phyloP scores from a whole-genome alignment of 2,888 invertebrate genomes.

The Globia sparganii region DNA sequence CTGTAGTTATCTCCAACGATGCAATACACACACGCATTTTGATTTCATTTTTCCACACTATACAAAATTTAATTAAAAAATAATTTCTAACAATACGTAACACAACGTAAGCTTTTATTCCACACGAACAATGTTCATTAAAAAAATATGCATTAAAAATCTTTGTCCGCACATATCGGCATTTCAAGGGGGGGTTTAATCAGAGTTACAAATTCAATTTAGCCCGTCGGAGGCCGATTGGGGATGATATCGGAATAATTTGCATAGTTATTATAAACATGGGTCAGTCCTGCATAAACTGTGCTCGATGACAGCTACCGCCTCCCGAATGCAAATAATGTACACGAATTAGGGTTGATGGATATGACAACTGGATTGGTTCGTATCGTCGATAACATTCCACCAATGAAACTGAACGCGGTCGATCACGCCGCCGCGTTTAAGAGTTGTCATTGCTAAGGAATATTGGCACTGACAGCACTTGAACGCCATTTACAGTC shows the following conservation, averaged over 20 bases:
- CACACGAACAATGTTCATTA: slow-evolving; percentile 45
- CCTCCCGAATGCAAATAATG: slow-evolving; percentile 83
- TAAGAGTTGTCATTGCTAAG: not conserved
- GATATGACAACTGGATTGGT: slow-evolving; percentile 63
- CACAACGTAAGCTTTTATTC: slow-evolving; percentile 29
- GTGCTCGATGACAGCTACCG: slow-evolving; percentile 83
- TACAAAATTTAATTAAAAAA: slow-evolving; percentile 49
- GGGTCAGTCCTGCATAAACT: slow-evolving; percentile 88
- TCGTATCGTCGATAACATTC: slow-evolving; percentile 2
- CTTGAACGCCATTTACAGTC: not conserved
- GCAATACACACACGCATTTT: not conserved
- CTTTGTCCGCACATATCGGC: slow-evolving; percentile 73
- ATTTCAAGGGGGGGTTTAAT: slow-evolving; percentile 86
- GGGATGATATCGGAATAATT: slow-evolving; percentile 87
- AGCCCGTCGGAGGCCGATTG: slow-evolving; percentile 81
- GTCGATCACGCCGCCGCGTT: not conserved
- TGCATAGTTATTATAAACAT: slow-evolving; percentile 90
- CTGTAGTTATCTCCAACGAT: not conserved
- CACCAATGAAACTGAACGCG: not conserved
- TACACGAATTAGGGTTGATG: slow-evolving; percentile 68
- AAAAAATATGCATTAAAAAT: slow-evolving; percentile 75
- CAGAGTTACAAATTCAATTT: slow-evolving; percentile 90
- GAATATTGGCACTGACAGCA: not conserved
- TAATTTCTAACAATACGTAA: slow-evolving; percentile 43
- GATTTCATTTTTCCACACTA: slow-evolving; percentile 10